Conservation (phyloP, 2,797 vertebrate genomes). For the Sandelia bainsii region DNA sequence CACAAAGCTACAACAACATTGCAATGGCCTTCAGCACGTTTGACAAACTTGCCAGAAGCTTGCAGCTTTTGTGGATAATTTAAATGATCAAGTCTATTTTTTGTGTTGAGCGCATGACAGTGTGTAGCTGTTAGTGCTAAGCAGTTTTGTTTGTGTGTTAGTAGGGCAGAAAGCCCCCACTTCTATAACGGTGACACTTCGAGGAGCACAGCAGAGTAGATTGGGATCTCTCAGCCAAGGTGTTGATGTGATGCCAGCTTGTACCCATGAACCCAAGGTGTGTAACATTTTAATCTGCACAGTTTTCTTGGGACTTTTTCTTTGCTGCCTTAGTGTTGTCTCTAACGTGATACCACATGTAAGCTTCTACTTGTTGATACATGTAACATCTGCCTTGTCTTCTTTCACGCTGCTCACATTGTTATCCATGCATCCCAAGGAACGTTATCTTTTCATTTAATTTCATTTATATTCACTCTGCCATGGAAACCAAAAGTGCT, state of each 20-base stretch:
- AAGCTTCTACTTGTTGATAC: neutral
- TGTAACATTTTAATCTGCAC: conserved; percentile 35
- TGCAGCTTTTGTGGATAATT: conserved; percentile 2
- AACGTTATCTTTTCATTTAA: neutral
- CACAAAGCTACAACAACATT: neutral
- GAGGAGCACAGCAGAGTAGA: conserved; percentile 89
- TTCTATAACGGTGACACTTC: conserved; percentile 93
- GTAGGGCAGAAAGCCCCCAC: conserved; percentile 93
- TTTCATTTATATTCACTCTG: conserved; percentile 16
- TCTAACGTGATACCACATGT: neutral
- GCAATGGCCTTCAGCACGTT: conserved; percentile 1
- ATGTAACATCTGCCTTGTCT: neutral
- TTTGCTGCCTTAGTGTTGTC: neutral
- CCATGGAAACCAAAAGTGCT: conserved; percentile 40
- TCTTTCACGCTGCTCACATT: conserved; percentile 31
- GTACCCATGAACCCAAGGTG: conserved; percentile 81
- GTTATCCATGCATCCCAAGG: conserved; percentile 8
- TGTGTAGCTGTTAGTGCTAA: conserved; percentile 45
- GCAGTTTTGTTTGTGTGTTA: conserved; percentile 72
- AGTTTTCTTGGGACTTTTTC: conserved; percentile 1
- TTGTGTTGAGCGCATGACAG: neutral
- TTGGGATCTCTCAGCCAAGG: conserved; percentile 85
- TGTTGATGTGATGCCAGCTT: conserved; percentile 73
- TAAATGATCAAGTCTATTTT: neutral
- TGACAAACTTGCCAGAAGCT: neutral